Conservation (phyloP, 1,140 invertebrate species). For the Drosophila insularis region DNA sequence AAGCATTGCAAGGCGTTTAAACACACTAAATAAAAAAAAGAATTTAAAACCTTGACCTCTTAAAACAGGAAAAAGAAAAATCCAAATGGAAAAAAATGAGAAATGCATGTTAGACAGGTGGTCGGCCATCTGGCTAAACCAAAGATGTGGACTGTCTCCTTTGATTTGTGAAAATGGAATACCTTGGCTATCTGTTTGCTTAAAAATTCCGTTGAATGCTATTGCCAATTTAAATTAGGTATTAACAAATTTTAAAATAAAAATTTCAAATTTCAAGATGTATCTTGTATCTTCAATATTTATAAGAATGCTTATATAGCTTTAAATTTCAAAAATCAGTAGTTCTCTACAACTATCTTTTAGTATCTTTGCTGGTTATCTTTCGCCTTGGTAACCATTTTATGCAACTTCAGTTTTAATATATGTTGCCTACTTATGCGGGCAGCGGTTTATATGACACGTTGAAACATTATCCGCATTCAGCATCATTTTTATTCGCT, state of each 20-base stretch:
- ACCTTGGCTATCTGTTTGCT: slow-evolving; percentile 45
- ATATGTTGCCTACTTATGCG: slow-evolving; percentile 13
- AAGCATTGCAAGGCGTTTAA: not conserved
- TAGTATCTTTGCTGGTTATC: too few species aligned
- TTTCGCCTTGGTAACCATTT: too few species aligned
- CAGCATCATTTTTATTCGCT: not conserved
- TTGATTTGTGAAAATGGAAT: not conserved
- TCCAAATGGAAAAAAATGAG: not conserved
- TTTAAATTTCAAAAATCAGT: too few species aligned
- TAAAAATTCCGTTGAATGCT: not conserved
- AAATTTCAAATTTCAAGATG: too few species aligned
- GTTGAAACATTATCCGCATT: slow-evolving; percentile 2
- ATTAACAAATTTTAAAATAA: too few species aligned
- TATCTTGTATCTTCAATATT: too few species aligned
- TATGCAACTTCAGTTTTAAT: slow-evolving; percentile 1
- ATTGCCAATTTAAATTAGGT: not conserved
- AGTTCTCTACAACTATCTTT: too few species aligned
- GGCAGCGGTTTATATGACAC: slow-evolving; percentile 4
- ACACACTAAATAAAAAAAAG: slow-evolving; percentile 2
- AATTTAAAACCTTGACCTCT: slow-evolving; percentile 32
- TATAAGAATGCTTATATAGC: too few species aligned
- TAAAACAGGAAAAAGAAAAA: not conserved
- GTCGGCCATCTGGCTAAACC: slow-evolving; percentile 15
- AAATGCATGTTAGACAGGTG: slow-evolving; percentile 3
- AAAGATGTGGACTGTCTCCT: not conserved